Base-by-base conservation (phyloP, 2,888 invertebrate genomes). In the Leptopterna dolabrata region DNA sequence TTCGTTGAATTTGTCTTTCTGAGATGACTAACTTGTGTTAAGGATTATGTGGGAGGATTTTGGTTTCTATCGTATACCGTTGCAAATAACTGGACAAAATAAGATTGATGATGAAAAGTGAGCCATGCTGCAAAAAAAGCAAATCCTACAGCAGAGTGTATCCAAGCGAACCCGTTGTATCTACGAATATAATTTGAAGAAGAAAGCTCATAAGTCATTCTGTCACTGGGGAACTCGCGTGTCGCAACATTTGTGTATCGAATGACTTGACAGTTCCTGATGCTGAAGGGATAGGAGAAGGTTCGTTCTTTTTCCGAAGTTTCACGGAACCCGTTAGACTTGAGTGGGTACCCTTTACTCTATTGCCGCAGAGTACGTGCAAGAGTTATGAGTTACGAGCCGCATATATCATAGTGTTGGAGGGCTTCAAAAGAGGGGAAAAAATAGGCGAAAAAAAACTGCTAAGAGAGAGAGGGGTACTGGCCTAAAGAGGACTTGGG, bases 321-420 rank as follows among this genome's bases (percentile, higher is more conserved):
- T 63, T 24, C 63, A 24, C 63, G 63, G 27, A 63, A 24, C 24
- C 63, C 63, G 63, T 63, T 63, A 63, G 63, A 63, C 63, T 63
- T 63, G 63, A 24, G 55, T 55, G 63, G 24, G 24, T 24, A 63
- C 24, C 24, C 24, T 63, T 63, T 24, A 63, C 63, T 63, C 24
- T n/a, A 6, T n/a, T 63, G 63, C 24, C 63, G 63, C 63, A 19
- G 27, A 63, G 63, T 24, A 27, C 63, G 63, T 24, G 63, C 63
- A 63, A 63, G 24, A 63, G 63, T 63, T 4, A 24, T 63, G 73
- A 73, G 30, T 73, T 73, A 73, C 41, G 73, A 30, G 27, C n/a
- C n/a, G 30, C 36, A 9, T 73, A 73, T 73, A 73, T 73, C 73
- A 73, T 19, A 73, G 73, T n/a, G 73, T 24, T 63, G 63, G 63